Percentiles rank a stretch among this genome's conserved stretches.
Conservation (phyloP, 2,113 vertebrate species). For the Ornithorhynchus anatinus region DNA sequence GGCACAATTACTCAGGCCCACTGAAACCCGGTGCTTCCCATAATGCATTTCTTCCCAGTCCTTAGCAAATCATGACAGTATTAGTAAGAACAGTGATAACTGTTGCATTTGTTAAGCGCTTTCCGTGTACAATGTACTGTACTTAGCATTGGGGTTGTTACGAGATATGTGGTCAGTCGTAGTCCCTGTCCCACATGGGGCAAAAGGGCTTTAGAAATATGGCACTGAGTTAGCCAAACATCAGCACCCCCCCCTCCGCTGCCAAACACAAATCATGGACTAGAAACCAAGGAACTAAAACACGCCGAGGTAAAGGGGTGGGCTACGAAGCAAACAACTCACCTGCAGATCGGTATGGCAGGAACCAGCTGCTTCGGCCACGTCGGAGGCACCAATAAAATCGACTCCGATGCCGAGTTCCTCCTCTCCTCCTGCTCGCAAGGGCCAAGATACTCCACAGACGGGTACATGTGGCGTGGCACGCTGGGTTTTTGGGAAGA, state of each 20-base stretch:
- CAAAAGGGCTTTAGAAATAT: too few species aligned
- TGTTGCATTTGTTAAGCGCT: too few species aligned
- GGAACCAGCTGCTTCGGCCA: constrained; percentile 93
- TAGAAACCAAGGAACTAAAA: background rate
- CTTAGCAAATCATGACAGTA: background rate
- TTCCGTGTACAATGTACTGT: too few species aligned
- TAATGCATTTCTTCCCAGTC: background rate
- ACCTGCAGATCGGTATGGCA: constrained; percentile 91
- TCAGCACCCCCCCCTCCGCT: background rate
- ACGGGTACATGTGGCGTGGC: constrained; percentile 71
- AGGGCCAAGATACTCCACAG: constrained; percentile 84
- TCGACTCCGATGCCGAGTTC: constrained; percentile 82
- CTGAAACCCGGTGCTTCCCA: background rate
- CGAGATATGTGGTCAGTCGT: too few species aligned
- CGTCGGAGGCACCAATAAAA: constrained; percentile 87
- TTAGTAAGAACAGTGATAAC: too few species aligned
- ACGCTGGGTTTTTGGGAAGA: constrained; percentile 77
- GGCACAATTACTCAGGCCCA: background rate
- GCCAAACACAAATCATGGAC: background rate
- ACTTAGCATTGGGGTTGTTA: too few species aligned
- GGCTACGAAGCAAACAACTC: background rate
- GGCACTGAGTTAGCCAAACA: too few species aligned
- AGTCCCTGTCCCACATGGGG: too few species aligned
- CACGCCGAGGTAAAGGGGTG: rapidly evolving
- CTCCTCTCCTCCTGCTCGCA: constrained; percentile 87